Evolutionary conservation across 1,140 invertebrate genomes (phyloP).

Genomic region (Drosophila saltans): DNA sequence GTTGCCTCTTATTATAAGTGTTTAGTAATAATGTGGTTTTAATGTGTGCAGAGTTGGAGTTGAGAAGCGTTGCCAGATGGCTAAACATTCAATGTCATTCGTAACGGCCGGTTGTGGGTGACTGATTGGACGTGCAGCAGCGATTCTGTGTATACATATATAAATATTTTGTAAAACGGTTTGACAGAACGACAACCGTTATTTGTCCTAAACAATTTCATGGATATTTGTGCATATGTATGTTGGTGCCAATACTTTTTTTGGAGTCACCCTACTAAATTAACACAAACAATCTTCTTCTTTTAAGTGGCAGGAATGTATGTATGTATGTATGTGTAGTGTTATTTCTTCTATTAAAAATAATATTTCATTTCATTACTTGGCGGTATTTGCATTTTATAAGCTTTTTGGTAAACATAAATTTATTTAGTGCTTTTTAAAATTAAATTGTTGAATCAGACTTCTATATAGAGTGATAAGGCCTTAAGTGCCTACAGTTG

Average conservation of each 20-base stretch:
- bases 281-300: not conserved
- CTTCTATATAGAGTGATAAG: slow-evolving; percentile 1
- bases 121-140: no score
- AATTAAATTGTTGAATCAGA: slow-evolving; percentile 4
- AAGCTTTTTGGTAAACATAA: not conserved
- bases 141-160: no score
- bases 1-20: no score
- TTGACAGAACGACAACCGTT: no score
- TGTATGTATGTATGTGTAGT: not conserved
- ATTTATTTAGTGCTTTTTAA: not conserved
- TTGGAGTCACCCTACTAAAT: not conserved
- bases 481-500: not conserved
- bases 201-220: no score
- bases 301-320: not conserved
- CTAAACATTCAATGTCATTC: slow-evolving; percentile 28
- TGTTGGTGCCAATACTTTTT: no score
- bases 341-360: not conserved
- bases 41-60: slow-evolving; percentile 32
- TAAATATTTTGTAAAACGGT: no score
- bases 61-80: slow-evolving; percentile 49
- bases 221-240: no score
- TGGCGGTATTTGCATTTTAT: not conserved
- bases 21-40: no score
- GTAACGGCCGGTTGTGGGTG: no score
- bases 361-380: not conserved